phyloP scores from a whole-genome alignment of 2,797 vertebrate genomes.

The Petrocephalus sullivani region DNA sequence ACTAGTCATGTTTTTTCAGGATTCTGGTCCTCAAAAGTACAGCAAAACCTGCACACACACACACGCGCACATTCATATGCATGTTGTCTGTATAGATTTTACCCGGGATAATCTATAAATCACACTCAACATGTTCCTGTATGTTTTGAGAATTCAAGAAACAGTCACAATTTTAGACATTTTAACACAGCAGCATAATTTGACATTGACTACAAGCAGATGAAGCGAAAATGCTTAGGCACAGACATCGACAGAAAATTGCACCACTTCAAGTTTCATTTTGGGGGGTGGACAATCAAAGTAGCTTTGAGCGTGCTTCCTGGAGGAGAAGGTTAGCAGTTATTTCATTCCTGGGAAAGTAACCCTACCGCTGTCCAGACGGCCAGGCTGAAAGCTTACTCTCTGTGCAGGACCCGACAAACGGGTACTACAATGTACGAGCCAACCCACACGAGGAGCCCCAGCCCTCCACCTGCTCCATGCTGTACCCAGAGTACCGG shows the following conservation, averaged over 20 bases:
- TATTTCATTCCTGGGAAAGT: background rate
- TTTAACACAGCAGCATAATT: background rate
- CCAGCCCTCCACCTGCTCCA: conserved; percentile 77
- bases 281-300: background rate
- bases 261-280: background rate
- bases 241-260: background rate
- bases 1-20: too few relatives aligned
- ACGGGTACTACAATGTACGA: conserved; percentile 92
- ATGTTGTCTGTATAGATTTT: background rate
- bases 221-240: background rate
- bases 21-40: too few relatives aligned
- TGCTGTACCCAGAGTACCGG: conserved; percentile 86
- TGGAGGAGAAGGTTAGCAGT: background rate
- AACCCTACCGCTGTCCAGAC: background rate
- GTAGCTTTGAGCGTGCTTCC: background rate
- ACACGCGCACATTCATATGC: background rate
- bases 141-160: background rate
- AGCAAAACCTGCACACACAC: background rate
- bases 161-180: background rate
- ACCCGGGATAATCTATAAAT: background rate
- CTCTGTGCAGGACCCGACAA: conserved; percentile 79
- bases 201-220: background rate
- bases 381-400: background rate
- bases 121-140: background rate
- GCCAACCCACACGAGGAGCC: conserved; percentile 82